phyloP scores from a whole-genome alignment of 1,140 invertebrate genomes.

The Pseudoatta argentina region DNA sequence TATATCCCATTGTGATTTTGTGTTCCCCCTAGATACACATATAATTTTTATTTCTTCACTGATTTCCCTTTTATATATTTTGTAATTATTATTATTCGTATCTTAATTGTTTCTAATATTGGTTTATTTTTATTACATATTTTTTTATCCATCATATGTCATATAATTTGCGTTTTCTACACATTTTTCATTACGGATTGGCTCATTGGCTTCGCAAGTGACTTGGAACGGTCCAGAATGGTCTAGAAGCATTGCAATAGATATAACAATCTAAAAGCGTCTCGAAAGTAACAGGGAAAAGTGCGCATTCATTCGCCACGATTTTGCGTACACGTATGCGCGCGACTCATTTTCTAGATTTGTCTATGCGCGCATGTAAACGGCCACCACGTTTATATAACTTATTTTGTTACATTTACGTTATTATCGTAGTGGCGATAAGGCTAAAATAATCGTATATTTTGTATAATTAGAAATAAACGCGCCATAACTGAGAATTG shows the following conservation, averaged over 20 bases:
- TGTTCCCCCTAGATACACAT: too few species aligned
- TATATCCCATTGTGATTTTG: too few species aligned
- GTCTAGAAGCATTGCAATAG: neutral
- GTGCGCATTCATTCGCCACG: slow-evolving; percentile 25
- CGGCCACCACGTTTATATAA: neutral
- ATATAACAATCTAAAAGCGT: slow-evolving; percentile 21
- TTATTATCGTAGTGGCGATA: neutral
- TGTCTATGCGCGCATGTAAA: neutral
- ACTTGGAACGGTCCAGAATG: neutral
- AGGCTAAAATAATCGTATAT: neutral
- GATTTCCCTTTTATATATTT: neutral
- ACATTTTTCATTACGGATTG: neutral
- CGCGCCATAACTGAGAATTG: neutral
- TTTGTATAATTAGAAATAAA: neutral
- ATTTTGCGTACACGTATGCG: slow-evolving; percentile 5
- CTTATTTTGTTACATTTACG: neutral
- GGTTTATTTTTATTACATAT: neutral
- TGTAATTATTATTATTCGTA: neutral
- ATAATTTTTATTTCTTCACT: neutral
- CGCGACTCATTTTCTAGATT: slow-evolving; percentile 12
- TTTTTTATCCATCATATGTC: neutral
- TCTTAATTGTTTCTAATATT: neutral
- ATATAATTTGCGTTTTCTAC: neutral
- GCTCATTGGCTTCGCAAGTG: neutral
- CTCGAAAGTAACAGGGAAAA: slow-evolving; percentile 44